Conservation (phyloP, 2,113 vertebrate genomes). For the Cynocephalus volans region DNA sequence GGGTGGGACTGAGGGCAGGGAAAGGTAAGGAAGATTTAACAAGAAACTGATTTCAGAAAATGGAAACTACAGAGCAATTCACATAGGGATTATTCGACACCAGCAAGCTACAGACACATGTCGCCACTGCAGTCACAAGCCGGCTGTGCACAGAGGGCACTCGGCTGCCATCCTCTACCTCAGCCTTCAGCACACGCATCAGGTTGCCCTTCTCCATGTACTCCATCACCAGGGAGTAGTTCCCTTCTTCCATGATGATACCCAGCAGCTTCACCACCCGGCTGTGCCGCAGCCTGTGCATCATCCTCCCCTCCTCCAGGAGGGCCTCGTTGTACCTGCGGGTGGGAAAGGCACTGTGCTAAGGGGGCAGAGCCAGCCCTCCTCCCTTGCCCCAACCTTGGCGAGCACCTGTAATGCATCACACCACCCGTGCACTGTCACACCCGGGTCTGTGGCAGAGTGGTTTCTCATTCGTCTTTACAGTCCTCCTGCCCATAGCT, state of each 20-base stretch:
- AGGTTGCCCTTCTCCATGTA: constrained; percentile 95
- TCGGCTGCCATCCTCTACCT: constrained; percentile 69
- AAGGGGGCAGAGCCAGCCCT: neutral
- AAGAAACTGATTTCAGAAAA: neutral
- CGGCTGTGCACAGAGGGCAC: too few relatives aligned
- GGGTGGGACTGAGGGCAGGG: neutral
- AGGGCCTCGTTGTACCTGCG: constrained; percentile 92
- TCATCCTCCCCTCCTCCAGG: constrained; percentile 95
- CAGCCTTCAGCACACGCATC: constrained; percentile 92
- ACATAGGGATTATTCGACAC: neutral
- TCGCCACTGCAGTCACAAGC: too few relatives aligned
- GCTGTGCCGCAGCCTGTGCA: constrained; percentile 93
- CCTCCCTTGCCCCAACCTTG: neutral
- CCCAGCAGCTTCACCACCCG: constrained; percentile 96
- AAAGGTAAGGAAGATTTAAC: neutral
- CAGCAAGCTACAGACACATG: neutral
- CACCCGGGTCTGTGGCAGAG: neutral
- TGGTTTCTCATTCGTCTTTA: neutral
- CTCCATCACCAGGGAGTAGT: constrained; percentile 97
- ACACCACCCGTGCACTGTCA: accelerated
- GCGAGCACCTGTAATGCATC: accelerated
- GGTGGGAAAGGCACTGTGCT: neutral
- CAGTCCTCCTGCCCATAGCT: too few relatives aligned
- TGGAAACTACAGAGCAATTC: neutral
- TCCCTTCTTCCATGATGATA: constrained; percentile 94